Percentiles rank a stretch among this genome's conserved stretches.
Evolutionary conservation across 1,140 invertebrate species (phyloP).

Genomic region (Drosophila mauritiana): DNA sequence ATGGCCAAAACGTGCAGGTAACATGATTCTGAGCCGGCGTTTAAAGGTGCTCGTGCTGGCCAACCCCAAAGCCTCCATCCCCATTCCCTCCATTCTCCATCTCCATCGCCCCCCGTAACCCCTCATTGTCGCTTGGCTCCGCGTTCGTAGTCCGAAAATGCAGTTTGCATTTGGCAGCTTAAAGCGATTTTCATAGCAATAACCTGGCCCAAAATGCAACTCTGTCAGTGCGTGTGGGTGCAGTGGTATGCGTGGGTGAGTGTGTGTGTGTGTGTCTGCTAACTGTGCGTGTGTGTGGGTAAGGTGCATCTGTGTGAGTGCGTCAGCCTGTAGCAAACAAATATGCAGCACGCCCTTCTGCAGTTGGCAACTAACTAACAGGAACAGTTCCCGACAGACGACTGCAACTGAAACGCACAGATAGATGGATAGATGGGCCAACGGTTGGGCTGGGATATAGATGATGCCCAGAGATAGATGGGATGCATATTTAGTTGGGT

Average conservation of each 20-base stretch:
- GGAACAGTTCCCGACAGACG: constrained; percentile 38
- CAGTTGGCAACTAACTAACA: constrained; percentile 74
- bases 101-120: neutral
- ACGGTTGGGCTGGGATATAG: constrained; percentile 25
- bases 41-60: constrained; percentile 52
- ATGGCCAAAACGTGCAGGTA: constrained; percentile 74
- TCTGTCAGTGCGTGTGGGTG: constrained; percentile 34
- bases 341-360: constrained; percentile 52
- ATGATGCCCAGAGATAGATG: constrained; percentile 51
- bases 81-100: neutral
- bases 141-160: constrained; percentile 57
- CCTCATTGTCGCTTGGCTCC: constrained; percentile 1
- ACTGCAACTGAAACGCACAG: constrained; percentile 31
- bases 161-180: constrained; percentile 75
- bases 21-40: constrained; percentile 66
- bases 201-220: constrained; percentile 66
- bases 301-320: constrained; percentile 1
- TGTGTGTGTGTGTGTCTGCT: neutral
- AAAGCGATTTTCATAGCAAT: constrained; percentile 82
- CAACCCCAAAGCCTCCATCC: constrained; percentile 3
- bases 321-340: constrained; percentile 53
- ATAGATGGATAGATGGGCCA: constrained; percentile 31
- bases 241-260: neutral
- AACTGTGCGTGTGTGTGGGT: neutral
- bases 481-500: constrained; percentile 44